Conservation (phyloP, 2,888 invertebrate species). For the Apamea monoglypha region DNA sequence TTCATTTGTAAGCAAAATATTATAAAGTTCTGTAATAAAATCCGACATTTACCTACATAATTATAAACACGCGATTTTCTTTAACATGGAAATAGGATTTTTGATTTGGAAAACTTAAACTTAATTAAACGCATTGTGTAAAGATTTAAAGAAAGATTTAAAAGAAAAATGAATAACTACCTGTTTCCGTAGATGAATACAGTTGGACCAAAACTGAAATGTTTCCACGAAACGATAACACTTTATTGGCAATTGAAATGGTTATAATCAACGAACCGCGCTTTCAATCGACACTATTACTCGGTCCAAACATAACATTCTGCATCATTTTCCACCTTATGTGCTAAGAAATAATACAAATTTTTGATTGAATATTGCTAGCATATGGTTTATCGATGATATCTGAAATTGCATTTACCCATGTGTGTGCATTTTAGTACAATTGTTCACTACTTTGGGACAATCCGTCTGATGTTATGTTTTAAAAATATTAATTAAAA, state of each 20-base stretch:
- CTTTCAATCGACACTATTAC: constrained; percentile 45
- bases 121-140: no score
- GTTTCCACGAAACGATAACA: constrained; percentile 29
- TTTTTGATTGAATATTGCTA: constrained; percentile 19
- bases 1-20: neutral
- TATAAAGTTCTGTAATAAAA: neutral
- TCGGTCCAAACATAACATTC: constrained; percentile 18
- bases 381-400: constrained; percentile 27
- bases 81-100: neutral
- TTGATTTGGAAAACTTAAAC: neutral
- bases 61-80: neutral
- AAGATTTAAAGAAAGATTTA: neutral
- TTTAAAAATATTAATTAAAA: neutral
- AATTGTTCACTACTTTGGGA: constrained; percentile 4
- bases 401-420: constrained; percentile 30
- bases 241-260: constrained; percentile 38
- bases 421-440: neutral
- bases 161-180: neutral
- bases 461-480: neutral
- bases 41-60: neutral
- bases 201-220: constrained; percentile 30
- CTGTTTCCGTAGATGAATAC: neutral
- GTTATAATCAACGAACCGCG: constrained; percentile 34
- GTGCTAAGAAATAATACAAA: neutral
- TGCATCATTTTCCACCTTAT: constrained; percentile 24